Conservation (phyloP, 2,797 vertebrate genomes). For the Chaetodon trifasciatus region DNA sequence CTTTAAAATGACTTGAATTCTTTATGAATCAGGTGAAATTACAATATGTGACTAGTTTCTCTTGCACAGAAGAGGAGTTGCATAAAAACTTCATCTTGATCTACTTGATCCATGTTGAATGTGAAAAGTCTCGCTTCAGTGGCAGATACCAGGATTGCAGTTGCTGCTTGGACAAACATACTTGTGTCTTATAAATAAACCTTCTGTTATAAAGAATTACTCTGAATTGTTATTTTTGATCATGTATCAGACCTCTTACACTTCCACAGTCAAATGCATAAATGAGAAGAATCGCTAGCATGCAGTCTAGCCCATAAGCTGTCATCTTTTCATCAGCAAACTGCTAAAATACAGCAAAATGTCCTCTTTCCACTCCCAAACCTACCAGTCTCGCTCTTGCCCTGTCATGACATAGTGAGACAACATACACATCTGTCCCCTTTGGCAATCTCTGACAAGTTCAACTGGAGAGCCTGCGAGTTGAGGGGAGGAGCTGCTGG, state of each 20-base stretch:
- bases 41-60: not conserved
- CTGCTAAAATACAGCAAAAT: conserved; percentile 24
- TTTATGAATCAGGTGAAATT: conserved; percentile 1
- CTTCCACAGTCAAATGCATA: not conserved
- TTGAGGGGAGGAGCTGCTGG: conserved; percentile 61
- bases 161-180: not conserved
- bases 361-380: conserved; percentile 32
- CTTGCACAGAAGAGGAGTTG: not conserved
- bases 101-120: not conserved
- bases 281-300: not conserved
- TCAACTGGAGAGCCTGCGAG: conserved; percentile 63
- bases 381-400: conserved; percentile 42
- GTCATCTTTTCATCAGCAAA: conserved; percentile 7
- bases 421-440: conserved; percentile 72
- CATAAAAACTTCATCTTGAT: not conserved
- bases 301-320: not conserved
- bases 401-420: conserved; percentile 63
- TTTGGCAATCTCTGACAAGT: conserved; percentile 70
- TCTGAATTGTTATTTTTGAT: no score
- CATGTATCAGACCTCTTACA: no score
- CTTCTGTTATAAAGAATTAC: not conserved
- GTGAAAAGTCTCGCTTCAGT: not conserved
- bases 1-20: conserved; percentile 12
- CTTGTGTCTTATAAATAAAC: not conserved
- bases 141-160: not conserved